phyloP scores from a whole-genome alignment of 2,113 vertebrate species.

The Psilopsiagon aymara region DNA sequence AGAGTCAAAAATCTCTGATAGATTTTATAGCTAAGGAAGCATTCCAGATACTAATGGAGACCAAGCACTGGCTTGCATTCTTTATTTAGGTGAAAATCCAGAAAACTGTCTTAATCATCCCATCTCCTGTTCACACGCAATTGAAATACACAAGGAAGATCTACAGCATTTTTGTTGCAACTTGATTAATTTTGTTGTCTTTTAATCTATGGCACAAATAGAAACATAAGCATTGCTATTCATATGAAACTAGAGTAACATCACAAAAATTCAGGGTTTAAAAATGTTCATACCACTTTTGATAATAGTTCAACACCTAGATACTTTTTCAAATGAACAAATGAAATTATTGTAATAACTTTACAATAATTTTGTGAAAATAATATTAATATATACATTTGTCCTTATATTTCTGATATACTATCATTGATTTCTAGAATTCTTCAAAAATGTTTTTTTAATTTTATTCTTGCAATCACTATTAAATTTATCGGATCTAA shows the following conservation, averaged over 20 bases:
- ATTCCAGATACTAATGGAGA: neutral
- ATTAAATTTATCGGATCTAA: neutral
- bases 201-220: neutral
- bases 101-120: neutral
- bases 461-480: neutral
- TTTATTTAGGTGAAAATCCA: neutral
- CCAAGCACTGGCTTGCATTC: neutral
- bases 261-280: neutral
- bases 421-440: neutral
- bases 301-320: neutral
- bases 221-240: neutral
- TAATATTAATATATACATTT: neutral
- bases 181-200: neutral
- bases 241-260: neutral
- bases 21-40: neutral
- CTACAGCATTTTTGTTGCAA: neutral
- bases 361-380: neutral
- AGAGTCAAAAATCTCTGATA: neutral
- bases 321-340: neutral
- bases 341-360: neutral
- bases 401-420: neutral
- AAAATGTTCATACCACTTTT: neutral
- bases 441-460: neutral
- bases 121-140: neutral
- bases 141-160: neutral